Evolutionary conservation across 1,140 invertebrate species (phyloP), one percentile per base, ranked within the genome.

Genomic region (Oedothorax gibbosus): DNA sequence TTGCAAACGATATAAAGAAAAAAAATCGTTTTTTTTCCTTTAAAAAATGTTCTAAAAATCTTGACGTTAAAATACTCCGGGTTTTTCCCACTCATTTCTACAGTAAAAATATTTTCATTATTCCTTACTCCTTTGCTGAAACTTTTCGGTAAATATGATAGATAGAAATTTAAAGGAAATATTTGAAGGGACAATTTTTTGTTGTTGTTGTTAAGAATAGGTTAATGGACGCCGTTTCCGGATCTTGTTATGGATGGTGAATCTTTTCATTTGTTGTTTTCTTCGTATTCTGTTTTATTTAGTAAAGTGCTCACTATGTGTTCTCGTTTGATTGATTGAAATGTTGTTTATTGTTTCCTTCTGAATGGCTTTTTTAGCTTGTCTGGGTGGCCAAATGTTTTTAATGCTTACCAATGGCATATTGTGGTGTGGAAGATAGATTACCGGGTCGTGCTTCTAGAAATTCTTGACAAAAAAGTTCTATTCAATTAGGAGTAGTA

Each of bases 161-260:
- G 12, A 72, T 54, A 20, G 50, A 18, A 15, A 4, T 72, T 72
- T 72, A 72, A 53, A 54, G 69, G 69, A 71, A 71, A 71, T 71
- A 71, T 71, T 53, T 71, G 50, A 71, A 51, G 10, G 51, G 54
- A 51, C 51, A 53, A 54, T 71, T 53, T 71, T 53, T n/a, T 10
- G 53, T 50, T 15, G 69, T 18, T 10, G 50, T 10, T 20, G n/a
- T 69, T 14, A 2, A 15, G 66, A 14, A 15, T 50, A 50, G 66
- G 66, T 69, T 69, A 69, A 69, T 69, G 66, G 66, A 69, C 3
- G 66, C 10, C n/a, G 51, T 4, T 69, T 69, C 66, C 66, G 49
- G 15, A 18, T 21, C 20, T 18, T 20, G 50, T 71, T 71, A 71
- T 20, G 18, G 69, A 71, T 54, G 69, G n/a, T 10, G 50, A 71